Base-by-base conservation (phyloP, 2,113 vertebrate genomes). In the Scortum barcoo region DNA sequence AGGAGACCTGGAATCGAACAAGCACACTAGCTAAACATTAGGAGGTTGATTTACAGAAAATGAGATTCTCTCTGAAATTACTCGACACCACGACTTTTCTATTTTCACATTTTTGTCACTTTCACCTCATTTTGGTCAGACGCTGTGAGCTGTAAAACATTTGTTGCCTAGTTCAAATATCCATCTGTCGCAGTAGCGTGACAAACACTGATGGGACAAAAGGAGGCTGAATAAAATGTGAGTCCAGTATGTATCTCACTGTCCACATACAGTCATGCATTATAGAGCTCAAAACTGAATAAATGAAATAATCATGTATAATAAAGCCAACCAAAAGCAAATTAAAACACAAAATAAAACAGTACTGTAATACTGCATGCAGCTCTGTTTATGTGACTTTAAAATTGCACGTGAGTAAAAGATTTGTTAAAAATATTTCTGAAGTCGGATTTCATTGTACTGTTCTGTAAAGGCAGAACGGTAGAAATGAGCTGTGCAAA, bases 201-300 rank as follows among this genome's bases (percentile, higher is more conserved):
- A 36, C 33, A 36, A 57, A 48, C 33, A 76, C 44, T n/a, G 14
- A 40, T 51, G 60, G 28, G 36, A 24, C 5, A 50, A 48, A 48
- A 72, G 22, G 14, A 72, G 8, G 17, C 4, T 60, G 61, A 81
- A 61, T 42, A 68, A 17, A 36, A 24, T 42, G 22, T 36, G 24
- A 76, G 61, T 72, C 65, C 60, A 62, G 62, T 63, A 22, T 76
- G 63, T 8, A 12, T 85, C 57, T 71, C 30, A 22, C 9, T 44
- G 3, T 42, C 33, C 20, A n/a, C 22, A 17, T 6, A 36, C 33
- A 51, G 3, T 36, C 54, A 24, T 14, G 12, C 9, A 69, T 46
- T 67, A 13, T 57, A 33, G 50, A 73, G 7, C 33, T 67, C 0
- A 58, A 28, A 42, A 33, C 33, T 14, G 19, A 48, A 36, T n/a